Conservation (phyloP, 2,888 invertebrate genomes). For the Nomada ruficornis region DNA sequence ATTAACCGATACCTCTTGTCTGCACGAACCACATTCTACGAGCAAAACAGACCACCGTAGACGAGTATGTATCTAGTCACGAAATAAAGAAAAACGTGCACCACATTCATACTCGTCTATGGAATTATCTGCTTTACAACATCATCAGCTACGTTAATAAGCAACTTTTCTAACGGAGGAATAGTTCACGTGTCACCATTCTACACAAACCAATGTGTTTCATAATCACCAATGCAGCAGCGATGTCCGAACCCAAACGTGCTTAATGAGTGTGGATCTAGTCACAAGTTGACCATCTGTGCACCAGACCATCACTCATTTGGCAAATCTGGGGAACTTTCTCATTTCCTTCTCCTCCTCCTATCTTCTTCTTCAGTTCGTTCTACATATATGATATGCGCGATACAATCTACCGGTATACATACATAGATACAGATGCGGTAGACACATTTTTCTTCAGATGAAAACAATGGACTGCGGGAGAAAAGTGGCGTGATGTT, state of each 20-base stretch:
- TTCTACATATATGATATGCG: background rate
- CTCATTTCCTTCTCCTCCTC: constrained; percentile 16
- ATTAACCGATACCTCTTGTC: background rate
- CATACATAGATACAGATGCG: too few species aligned
- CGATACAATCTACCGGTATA: background rate
- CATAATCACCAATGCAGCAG: background rate
- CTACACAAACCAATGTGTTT: background rate
- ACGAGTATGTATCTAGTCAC: constrained; percentile 97
- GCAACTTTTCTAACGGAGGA: background rate
- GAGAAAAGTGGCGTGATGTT: too few species aligned
- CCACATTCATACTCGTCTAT: constrained; percentile 93
- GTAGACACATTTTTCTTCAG: too few species aligned
- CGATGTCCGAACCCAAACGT: constrained; percentile 76
- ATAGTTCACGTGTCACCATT: background rate
- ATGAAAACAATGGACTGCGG: too few species aligned
- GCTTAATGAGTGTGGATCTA: constrained; percentile 96
- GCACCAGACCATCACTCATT: constrained; percentile 91
- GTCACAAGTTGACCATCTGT: constrained; percentile 89
- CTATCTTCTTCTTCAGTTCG: background rate
- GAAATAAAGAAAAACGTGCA: constrained; percentile 87
- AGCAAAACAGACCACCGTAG: constrained; percentile 86
- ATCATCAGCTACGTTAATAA: background rate
- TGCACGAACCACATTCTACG: constrained; percentile 6
- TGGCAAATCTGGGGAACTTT: constrained; percentile 80
- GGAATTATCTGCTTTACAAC: constrained; percentile 83